Base-by-base conservation (phyloP, 2,113 vertebrate species). In the Cinclus cinclus region DNA sequence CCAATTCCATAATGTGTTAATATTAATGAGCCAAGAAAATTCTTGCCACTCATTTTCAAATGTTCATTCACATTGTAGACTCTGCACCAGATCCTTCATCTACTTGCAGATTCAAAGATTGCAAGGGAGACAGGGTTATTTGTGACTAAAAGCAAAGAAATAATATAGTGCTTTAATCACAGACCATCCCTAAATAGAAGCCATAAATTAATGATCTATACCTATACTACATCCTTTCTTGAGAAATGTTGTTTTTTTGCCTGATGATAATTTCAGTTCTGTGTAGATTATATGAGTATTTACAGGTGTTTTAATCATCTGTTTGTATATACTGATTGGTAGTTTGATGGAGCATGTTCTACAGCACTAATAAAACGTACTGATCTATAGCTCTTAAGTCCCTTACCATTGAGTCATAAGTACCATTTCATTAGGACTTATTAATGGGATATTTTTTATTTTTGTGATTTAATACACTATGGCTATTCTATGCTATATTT, bases 401-500 rank as follows among this genome's bases (percentile, higher is more conserved):
- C 39, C 27, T 91, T 64, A 77, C 46, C 74, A 62, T 4, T 69
- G 42, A 87, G 71, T 88, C 70, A 8, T 87, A 91, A 88, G 30
- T 70, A 63, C 30, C 25, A 56, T 89, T 92, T 88, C 81, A 81
- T 39, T 42, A 39, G 8, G 37, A 68, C 31, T 79, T 87, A 67
- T 23, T 91, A 86, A 78, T 85, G 67, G 41, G 14, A 69, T 86
- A 86, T 67, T 91, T 81, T 75, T 68, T 56, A 2, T 87, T 79
- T 93, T 62, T 83, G 64, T 64, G 59, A 88, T 94, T 93, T 95
- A 83, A 93, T 82, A 53, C 47, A 83, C 71, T 63, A 27, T 70
- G 44, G 23, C 21, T 92, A 67, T 90, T 93, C 77, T 82, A 56
- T 46, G 24, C 46, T 76, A 74, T 76, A 91, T 92, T 78, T 96